phyloP scores from a whole-genome alignment of 2,113 vertebrate genomes.

The Erythrocebus patas region DNA sequence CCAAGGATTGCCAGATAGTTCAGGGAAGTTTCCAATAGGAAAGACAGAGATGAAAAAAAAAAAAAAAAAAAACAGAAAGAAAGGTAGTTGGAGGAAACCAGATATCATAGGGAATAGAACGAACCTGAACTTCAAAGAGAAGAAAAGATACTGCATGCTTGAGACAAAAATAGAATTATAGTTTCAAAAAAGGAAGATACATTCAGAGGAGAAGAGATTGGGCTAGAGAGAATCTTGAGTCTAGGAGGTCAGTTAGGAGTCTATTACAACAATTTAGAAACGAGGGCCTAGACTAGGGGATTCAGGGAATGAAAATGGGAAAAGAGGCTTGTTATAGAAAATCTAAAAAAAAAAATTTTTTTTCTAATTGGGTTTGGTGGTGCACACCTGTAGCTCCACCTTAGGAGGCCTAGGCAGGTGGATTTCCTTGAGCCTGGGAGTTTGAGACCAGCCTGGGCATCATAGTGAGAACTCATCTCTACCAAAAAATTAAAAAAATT shows the following conservation, averaged over 20 bases:
- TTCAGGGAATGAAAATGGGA: not conserved
- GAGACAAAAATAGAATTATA: slow-evolving; percentile 9
- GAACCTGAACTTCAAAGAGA: not conserved
- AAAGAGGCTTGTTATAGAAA: not conserved
- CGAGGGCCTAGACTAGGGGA: not conserved
- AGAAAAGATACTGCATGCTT: not conserved
- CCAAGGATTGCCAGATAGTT: not conserved
- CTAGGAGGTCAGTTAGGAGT: not conserved
- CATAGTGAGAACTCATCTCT: too few species aligned
- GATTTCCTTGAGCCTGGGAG: too few species aligned
- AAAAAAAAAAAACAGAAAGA: not conserved
- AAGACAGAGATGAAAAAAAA: not conserved
- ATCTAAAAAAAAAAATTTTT: not conserved
- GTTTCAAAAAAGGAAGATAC: not conserved
- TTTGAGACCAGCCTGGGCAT: too few species aligned
- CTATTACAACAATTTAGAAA: not conserved
- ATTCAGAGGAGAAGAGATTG: not conserved
- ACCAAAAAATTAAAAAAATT: too few species aligned
- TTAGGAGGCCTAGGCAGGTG: too few species aligned
- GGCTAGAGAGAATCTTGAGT: not conserved
- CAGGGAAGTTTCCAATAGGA: not conserved
- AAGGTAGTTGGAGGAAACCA: not conserved
- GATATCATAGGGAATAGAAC: not conserved
- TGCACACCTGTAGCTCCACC: too few species aligned
- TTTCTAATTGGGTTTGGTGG: not conserved